Base-by-base conservation (phyloP, 2,888 invertebrate species). In the Candidula unifasciata region DNA sequence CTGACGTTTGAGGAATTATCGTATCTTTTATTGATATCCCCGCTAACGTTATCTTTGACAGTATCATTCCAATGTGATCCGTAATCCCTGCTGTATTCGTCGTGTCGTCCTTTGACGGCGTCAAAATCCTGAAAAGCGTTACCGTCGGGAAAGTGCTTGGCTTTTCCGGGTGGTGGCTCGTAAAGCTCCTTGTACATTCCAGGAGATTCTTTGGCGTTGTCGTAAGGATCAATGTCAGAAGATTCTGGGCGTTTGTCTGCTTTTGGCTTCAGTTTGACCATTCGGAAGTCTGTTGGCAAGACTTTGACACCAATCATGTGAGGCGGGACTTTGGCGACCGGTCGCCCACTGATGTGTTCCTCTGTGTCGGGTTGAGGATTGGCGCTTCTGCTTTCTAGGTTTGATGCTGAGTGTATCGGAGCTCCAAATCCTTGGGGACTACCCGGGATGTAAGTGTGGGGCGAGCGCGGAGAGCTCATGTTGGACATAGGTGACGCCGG, bases 321-420 rank as follows among this genome's bases (percentile, higher is more conserved):
- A 5, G 92, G 92, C 0, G 91, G 91, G 13, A 92, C 92, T 86
- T 91, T 91, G 24, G 92, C 92, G 24, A 92, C 89, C 3, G 92
- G 92, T 81, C 90, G 90, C 21, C 81, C 80, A 13, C 74, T 27
- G 44, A 52, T 54, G 8, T 86, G 84, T 52, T 87, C 86, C 21
- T 80, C 66, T 2, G 64, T 33, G 18, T 81, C 84, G 0, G 27
- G 73, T 0, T 64, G 80, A 5, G 87, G 87, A 2, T 82, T 83
- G 68, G 88, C 87, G 57, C 87, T 86, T 52, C 91, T 86, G 81
- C 90, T 91, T 83, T 92, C 92, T 5, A 90, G 84, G 85, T 91
- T 92, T 16, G 91, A 92, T 10, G 88, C 88, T 13, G 91, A 91
- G 82, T 87, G 91, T 6, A 88, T 86, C 0, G 89, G 89, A 0